phyloP scores from a whole-genome alignment of 2,113 vertebrate genomes.

The Platycercus adscitus region DNA sequence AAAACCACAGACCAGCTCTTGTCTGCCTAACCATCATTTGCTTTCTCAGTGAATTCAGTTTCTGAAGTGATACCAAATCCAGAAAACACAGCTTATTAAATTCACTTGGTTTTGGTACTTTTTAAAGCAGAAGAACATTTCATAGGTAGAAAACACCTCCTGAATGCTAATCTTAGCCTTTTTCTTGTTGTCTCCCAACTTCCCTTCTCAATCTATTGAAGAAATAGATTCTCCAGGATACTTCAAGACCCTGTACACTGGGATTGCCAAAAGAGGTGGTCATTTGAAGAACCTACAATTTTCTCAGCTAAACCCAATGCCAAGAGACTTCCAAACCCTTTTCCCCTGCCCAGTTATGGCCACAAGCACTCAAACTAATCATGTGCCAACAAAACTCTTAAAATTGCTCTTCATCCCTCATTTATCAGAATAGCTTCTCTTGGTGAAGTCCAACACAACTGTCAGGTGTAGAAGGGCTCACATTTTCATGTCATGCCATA shows the following conservation, averaged over 20 bases:
- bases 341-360: background rate
- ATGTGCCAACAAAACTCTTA: background rate
- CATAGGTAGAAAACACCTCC: background rate
- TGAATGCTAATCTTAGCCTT: background rate
- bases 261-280: background rate
- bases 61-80: background rate
- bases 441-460: background rate
- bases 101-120: background rate
- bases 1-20: background rate
- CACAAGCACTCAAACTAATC: background rate
- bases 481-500: background rate
- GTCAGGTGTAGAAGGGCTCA: background rate
- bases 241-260: background rate
- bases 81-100: background rate
- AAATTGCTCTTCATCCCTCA: background rate
- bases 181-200: background rate
- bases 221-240: background rate
- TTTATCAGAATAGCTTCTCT: background rate
- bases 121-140: background rate
- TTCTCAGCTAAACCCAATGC: background rate
- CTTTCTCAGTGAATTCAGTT: background rate
- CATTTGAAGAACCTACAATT: background rate
- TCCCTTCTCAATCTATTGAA: background rate
- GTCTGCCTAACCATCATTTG: background rate
- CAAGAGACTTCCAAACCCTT: background rate